Conservation (phyloP, 2,113 vertebrate genomes). For the Tapirus terrestris region DNA sequence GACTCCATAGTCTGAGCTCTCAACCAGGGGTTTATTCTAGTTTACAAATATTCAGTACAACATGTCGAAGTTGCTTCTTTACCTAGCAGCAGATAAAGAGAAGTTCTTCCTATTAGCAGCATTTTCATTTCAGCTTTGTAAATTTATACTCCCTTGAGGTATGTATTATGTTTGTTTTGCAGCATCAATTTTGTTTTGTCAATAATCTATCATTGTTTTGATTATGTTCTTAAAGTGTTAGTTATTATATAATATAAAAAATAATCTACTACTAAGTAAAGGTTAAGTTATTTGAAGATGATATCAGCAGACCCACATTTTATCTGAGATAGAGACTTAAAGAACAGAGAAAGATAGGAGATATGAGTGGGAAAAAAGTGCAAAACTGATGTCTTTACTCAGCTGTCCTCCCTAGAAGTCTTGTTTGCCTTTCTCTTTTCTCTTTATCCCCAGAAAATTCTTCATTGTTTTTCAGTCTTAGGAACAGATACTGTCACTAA, state of each 20-base stretch:
- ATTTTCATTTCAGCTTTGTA: background rate
- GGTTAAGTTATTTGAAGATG: background rate
- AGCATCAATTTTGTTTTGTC: background rate
- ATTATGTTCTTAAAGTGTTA: slow-evolving; percentile 26
- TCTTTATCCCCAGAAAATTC: background rate
- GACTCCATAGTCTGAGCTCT: background rate
- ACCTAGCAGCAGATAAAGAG: background rate
- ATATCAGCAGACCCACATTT: background rate
- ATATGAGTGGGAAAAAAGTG: background rate
- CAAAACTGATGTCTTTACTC: background rate
- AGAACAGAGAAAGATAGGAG: background rate
- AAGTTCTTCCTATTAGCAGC: background rate
- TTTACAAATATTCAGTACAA: background rate
- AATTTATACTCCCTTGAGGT: background rate
- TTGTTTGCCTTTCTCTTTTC: background rate
- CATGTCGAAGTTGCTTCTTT: background rate
- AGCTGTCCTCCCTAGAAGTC: background rate
- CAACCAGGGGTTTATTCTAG: background rate
- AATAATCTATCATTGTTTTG: background rate
- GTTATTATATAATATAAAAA: background rate
- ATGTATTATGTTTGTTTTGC: background rate
- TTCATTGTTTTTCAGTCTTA: background rate
- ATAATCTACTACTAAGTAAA: background rate
- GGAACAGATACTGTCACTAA: background rate
- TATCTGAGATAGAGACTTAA: background rate